Base-by-base conservation (phyloP, 2,113 vertebrate species). In the Sula dactylatra region DNA sequence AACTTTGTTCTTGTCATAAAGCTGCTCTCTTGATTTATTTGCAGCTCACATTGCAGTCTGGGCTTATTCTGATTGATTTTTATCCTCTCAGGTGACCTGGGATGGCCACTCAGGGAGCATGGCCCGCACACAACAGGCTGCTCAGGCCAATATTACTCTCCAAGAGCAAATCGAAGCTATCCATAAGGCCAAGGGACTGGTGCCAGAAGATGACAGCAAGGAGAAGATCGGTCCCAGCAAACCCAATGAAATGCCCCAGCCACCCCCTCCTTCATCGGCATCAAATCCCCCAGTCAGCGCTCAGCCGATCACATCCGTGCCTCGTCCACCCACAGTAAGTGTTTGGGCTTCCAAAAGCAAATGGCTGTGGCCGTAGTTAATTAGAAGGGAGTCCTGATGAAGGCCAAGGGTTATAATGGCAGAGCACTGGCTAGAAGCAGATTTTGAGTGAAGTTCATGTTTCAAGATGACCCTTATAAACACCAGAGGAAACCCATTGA, bases 101-200 rank as follows among this genome's bases (percentile, higher is more conserved):
- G 99, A 99, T 71, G 99, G 99, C 54, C 99, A 99, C 95, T 99
- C 99, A 0, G 99, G 99, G 94, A 99, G 99, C 97, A 99, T 99
- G 99, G 99, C 99, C 56, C 99, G 99, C 49, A 99, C 99, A 20
- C 99, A 99, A 82, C 99, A 99, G 95, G 99, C 99, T 24, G 99
- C 99, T 42, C 99, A 99, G 96, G 99, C 99, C 93, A 99, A 99
- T 96, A 99, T 99, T 90, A 99, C 99, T n/a, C 98, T 99, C 59
- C 99, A 99, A 97, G 99, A 99, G 97, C 99, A 99, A 97, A 99
- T 99, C 7, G 99, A 99, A 97, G 99, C 99, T 61, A 99, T 99
- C 96, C 99, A 99, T 97, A 99, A 99, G 96, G 99, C 99, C 93
- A 99, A 99, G 97, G 99, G 99, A 14, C 98, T 99, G 90, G 99